Evolutionary conservation across 2,113 vertebrate genomes (phyloP).

Genomic region (Ptyas mucosa): DNA sequence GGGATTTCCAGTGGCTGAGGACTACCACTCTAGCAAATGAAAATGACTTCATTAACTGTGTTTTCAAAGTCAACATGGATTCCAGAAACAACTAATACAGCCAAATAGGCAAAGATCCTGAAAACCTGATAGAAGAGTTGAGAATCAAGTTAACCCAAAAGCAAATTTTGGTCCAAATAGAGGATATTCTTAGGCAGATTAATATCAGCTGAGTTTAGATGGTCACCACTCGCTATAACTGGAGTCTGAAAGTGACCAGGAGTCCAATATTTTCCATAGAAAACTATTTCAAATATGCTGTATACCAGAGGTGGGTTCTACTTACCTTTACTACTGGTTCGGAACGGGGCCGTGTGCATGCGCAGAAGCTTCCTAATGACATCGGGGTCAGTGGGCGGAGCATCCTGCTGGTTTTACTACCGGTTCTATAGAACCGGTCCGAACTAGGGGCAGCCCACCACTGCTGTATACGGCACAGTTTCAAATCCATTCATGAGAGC

Average conservation of each 20-base stretch:
- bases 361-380: too few species aligned
- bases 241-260: neutral
- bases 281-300: neutral
- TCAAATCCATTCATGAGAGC: neutral
- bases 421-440: too few species aligned
- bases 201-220: neutral
- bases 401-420: too few species aligned
- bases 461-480: neutral
- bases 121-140: neutral
- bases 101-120: neutral
- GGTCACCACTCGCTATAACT: neutral
- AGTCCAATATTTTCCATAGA: neutral
- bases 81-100: neutral
- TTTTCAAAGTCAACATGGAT: neutral
- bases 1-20: neutral
- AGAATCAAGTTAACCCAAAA: neutral
- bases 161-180: too few species aligned
- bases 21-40: neutral
- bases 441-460: too few species aligned
- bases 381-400: too few species aligned
- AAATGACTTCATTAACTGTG: neutral
- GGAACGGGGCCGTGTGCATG: too few species aligned
- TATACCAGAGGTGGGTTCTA: too few species aligned
- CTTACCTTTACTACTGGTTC: too few species aligned
- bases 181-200: neutral